Conservation (phyloP, 2,797 vertebrate species). For the Cossypha heuglini region DNA sequence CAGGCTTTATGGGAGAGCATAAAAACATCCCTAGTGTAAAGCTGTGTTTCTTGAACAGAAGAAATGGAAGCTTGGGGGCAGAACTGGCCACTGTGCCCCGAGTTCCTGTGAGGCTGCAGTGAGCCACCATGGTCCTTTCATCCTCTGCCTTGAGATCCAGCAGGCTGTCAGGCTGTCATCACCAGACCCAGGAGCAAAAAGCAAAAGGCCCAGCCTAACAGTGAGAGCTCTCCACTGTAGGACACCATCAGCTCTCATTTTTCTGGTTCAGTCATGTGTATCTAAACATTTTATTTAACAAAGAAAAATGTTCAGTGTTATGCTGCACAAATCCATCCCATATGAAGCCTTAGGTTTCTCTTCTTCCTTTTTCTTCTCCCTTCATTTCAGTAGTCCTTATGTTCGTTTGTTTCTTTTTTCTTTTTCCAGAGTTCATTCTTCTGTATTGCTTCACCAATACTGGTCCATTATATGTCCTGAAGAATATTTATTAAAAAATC, state of each 20-base stretch:
- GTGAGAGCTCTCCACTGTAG: not conserved
- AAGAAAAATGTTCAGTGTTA: not conserved
- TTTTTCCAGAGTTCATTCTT: not conserved
- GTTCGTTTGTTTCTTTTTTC: not conserved
- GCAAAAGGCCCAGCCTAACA: not conserved
- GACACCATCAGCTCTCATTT: not conserved
- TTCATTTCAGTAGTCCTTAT: not conserved
- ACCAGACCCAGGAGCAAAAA: not conserved
- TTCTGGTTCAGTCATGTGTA: not conserved
- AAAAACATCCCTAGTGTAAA: not conserved
- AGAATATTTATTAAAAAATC: not conserved
- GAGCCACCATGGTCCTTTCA: not conserved
- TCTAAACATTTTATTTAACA: not conserved
- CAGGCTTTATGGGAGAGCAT: not conserved
- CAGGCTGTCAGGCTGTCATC: not conserved
- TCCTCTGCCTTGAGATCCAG: not conserved
- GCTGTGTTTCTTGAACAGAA: not conserved
- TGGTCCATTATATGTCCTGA: not conserved
- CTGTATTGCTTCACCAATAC: not conserved
- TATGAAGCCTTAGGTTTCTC: not conserved
- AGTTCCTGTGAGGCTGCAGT: fast-evolving
- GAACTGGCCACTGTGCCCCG: fast-evolving
- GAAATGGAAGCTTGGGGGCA: not conserved
- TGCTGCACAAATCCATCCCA: not conserved
- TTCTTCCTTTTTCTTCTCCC: not conserved